These are phyloP conservation scores for Eulithis prunata DNA, from an alignment of 2,888 invertebrate species.

Conservation along the genomic window DNA sequence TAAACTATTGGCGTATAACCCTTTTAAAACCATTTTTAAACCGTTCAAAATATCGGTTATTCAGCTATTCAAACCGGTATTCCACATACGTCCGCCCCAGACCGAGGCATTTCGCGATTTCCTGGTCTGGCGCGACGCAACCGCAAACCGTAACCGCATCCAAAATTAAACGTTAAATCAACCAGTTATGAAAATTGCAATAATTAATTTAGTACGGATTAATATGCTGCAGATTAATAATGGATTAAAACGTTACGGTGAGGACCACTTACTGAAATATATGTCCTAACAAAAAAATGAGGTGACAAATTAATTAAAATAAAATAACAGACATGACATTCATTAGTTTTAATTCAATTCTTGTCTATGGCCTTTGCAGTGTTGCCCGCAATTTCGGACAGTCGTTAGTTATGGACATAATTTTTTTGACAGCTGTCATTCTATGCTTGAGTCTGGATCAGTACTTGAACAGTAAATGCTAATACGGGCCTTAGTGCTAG, in stretches of 20 bases:
- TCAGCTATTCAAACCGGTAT: slow-evolving; percentile 1
- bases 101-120: slow-evolving; percentile 19
- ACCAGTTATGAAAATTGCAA: slow-evolving; percentile 20
- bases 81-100: slow-evolving; percentile 18
- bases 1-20: too few relatives aligned
- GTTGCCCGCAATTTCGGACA: too few relatives aligned
- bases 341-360: too few relatives aligned
- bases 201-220: slow-evolving; percentile 17
- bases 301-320: background rate
- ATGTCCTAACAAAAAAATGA: background rate
- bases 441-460: too few relatives aligned
- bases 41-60: slow-evolving; percentile 9
- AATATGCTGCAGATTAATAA: slow-evolving; percentile 12
- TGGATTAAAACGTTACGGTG: slow-evolving; percentile 7
- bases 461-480: too few relatives aligned
- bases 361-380: too few relatives aligned
- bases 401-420: too few relatives aligned
- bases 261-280: background rate
- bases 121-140: slow-evolving; percentile 16
- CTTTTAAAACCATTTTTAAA: background rate
- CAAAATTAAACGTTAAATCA: slow-evolving; percentile 28
- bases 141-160: slow-evolving; percentile 26
- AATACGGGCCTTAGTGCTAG: too few relatives aligned
- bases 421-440: too few relatives aligned
- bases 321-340: too few relatives aligned